A percentile compares a stretch with the other conserved stretches of the same genome.
These are phyloP conservation scores for Exocentrus adspersus DNA, from an alignment of 2,888 invertebrate genomes.

Conservation along the genomic window DNA sequence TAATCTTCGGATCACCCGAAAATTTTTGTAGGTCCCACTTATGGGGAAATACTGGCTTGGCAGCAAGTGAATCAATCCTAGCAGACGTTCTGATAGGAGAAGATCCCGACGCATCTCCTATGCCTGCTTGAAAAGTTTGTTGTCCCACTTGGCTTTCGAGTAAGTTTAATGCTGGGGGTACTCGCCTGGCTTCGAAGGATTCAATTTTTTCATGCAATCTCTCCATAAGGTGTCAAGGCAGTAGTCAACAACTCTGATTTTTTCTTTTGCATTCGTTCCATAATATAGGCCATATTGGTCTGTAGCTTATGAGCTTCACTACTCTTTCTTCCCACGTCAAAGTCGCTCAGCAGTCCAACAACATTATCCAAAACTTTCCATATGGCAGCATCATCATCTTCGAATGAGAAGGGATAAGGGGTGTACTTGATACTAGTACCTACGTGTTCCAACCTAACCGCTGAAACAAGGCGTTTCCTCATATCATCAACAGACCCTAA, in stretches of 20 bases:
- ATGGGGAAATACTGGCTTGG: conserved; percentile 6
- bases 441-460: conserved; percentile 11
- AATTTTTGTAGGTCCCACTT: conserved; percentile 16
- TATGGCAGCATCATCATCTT: conserved; percentile 15
- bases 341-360: neutral
- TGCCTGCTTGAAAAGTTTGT: neutral
- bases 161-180: neutral
- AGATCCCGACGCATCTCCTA: neutral
- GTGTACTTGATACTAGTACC: conserved; percentile 28
- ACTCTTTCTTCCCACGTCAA: conserved; percentile 4
- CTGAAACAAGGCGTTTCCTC: conserved; percentile 16
- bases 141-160: neutral
- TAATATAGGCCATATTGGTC: neutral
- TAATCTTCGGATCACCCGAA: conserved; percentile 2
- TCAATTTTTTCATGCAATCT: neutral
- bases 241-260: neutral
- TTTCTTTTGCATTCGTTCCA: conserved; percentile 4
- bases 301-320: conserved; percentile 6
- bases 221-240: neutral
- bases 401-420: conserved; percentile 18
- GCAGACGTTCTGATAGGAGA: neutral
- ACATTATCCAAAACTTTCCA: conserved; percentile 3
- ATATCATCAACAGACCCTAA: conserved; percentile 23
- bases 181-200: neutral
- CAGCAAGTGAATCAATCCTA: neutral